Evolutionary conservation across 2,113 vertebrate species (phyloP).

Genomic region (Uria lomvia): DNA sequence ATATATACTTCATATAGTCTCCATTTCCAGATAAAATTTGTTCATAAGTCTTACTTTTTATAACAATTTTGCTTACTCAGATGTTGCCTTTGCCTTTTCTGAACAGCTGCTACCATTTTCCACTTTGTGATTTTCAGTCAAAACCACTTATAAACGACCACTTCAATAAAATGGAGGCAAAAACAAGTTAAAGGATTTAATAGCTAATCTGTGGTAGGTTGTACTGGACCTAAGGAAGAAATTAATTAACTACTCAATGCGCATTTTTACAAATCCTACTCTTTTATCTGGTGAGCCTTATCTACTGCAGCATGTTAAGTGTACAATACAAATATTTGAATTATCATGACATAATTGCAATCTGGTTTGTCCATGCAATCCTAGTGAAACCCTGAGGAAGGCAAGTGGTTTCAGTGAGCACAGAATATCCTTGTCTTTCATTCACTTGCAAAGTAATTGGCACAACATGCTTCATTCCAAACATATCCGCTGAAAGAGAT

Average conservation of each 20-base stretch:
- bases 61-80: not conserved
- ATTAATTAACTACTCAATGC: not conserved
- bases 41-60: not conserved
- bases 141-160: not conserved
- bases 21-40: not conserved
- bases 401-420: conserved; percentile 16
- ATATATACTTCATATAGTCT: not conserved
- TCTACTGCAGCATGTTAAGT: not conserved
- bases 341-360: conserved; percentile 2
- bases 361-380: not conserved
- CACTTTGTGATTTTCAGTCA: not conserved
- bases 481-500: conserved; percentile 4
- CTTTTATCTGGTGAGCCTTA: not conserved
- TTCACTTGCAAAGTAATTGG: conserved; percentile 31
- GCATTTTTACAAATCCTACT: not conserved
- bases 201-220: not conserved
- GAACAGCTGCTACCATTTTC: not conserved
- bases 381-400: not conserved
- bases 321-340: conserved; percentile 20
- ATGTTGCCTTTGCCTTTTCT: not conserved
- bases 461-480: conserved; percentile 30
- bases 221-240: not conserved
- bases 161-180: not conserved
- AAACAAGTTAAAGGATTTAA: not conserved
- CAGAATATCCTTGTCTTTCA: conserved; percentile 15